Percentiles rank a stretch among this genome's conserved stretches.
These are phyloP conservation scores for Drosophila neotestacea DNA, from an alignment of 2,888 invertebrate species.

Conservation along the genomic window DNA sequence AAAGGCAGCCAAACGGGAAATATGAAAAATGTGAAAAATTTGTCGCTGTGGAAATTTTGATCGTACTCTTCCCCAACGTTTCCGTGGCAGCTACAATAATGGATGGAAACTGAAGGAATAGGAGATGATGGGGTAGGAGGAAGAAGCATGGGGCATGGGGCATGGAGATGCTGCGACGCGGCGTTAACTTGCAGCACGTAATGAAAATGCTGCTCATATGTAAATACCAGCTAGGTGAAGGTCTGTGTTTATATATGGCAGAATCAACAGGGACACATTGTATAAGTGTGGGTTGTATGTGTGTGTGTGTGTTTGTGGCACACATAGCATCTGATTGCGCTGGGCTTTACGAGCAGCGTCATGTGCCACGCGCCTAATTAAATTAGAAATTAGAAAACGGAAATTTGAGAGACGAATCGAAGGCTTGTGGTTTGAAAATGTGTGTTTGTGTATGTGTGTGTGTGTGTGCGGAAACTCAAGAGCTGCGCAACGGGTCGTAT, in stretches of 20 bases:
- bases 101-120: neutral
- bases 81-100: slow-evolving; percentile 13
- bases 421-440: neutral
- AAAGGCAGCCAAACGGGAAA: slow-evolving; percentile 36
- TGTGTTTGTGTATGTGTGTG: neutral
- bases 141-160: neutral
- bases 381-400: slow-evolving; percentile 76
- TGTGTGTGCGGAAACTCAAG: slow-evolving; percentile 16
- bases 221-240: slow-evolving; percentile 37
- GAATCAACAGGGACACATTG: slow-evolving; percentile 47
- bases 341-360: slow-evolving; percentile 48
- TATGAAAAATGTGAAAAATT: slow-evolving; percentile 58
- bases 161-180: slow-evolving; percentile 3
- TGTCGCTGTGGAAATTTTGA: slow-evolving; percentile 38
- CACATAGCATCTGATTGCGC: slow-evolving; percentile 52
- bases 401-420: slow-evolving; percentile 48
- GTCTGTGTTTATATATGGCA: slow-evolving; percentile 24
- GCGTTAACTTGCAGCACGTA: slow-evolving; percentile 47
- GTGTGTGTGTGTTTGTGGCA: slow-evolving; percentile 8
- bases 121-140: neutral
- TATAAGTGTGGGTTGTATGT: slow-evolving; percentile 16
- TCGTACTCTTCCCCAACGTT: neutral
- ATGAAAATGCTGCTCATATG: slow-evolving; percentile 70
- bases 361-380: slow-evolving; percentile 70
- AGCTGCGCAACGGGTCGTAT: slow-evolving; percentile 24